Base-by-base conservation (phyloP, 2,797 vertebrate genomes). In the Pterois miles region DNA sequence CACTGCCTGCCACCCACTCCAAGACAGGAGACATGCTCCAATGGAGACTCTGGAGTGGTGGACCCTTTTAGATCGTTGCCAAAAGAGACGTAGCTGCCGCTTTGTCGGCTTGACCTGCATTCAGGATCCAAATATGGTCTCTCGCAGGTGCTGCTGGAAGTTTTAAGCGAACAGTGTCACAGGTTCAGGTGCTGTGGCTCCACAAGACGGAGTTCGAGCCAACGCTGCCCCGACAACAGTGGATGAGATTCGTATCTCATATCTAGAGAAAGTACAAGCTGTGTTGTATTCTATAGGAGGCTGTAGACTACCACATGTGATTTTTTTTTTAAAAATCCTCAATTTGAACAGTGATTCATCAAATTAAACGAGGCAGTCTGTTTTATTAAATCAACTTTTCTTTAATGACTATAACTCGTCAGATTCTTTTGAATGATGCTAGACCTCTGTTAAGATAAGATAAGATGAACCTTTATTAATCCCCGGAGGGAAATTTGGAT, bases 11-110 rank as follows among this genome's bases (percentile, higher is more conserved):
- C 86, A 85, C 85, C 84, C 84, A 84, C 82, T 85, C 79, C 82
- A 77, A 80, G 76, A 81, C 85, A 74, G 86, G 81, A 84, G 80
- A 83, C 78, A 29, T 60, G 86, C 81, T 83, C 82, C 70, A 36
- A 27, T 66, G 43, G 71, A 82, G 83, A 65, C 75, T 88, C 71
- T 34, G 33, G 78, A 81, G 88, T 65, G 75, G 36, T 18, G 11
- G n/a, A 23, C 71, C 22, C 65, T 65, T 85, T 87, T 67, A 76
- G 60, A 34, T 77, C 46, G 38, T n/a, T 83, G 76, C 80, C 86
- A 88, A 85, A n/a, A 76, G 67, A 80, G 68, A 82, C 64, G 75
- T 23, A 69, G 83, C 34, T 1, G 40, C 65, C 1, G 52, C 86
- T 85, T 81, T 80, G 74, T 81, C 74, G 59, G 48, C 65, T 74